These are phyloP conservation scores for Gobionotothen gibberifrons DNA, from an alignment of 2,797 vertebrate genomes.

Conservation along the genomic window DNA sequence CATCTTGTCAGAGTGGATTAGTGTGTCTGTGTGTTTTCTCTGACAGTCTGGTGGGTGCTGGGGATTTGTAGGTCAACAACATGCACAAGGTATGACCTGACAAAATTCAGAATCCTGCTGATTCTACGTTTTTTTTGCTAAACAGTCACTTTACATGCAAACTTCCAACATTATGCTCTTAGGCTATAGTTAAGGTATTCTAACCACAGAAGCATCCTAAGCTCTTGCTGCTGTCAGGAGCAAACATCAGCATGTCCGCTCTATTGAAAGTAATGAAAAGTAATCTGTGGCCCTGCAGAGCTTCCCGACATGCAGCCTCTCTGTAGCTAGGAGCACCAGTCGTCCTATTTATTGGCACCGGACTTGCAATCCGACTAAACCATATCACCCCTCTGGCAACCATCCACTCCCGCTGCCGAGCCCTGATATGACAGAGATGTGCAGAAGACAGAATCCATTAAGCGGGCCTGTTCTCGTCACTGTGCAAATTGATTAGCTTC, in stretches of 20 bases:
- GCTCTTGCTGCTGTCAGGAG: conserved; percentile 26
- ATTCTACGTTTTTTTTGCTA: not conserved
- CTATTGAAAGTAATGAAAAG: conserved; percentile 18
- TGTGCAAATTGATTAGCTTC: conserved; percentile 67
- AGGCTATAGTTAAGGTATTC: conserved; percentile 28
- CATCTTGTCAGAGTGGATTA: conserved; percentile 54
- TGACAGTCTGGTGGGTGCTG: conserved; percentile 19
- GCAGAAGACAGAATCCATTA: conserved; percentile 57
- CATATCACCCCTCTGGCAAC: conserved; percentile 42
- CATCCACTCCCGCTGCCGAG: conserved; percentile 2
- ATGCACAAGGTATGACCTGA: too few species aligned
- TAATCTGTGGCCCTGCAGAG: conserved; percentile 17
- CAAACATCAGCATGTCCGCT: conserved; percentile 17
- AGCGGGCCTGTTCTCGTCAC: conserved; percentile 51
- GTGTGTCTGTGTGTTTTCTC: conserved; percentile 19
- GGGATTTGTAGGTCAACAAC: not conserved
- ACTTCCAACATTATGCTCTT: conserved; percentile 10
- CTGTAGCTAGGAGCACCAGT: conserved; percentile 49
- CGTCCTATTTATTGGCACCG: conserved; percentile 54
- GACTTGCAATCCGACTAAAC: conserved; percentile 40
- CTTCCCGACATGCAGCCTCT: conserved; percentile 17
- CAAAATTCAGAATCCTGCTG: not conserved
- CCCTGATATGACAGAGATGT: conserved; percentile 55
- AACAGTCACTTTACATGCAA: not conserved
- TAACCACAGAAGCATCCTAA: conserved; percentile 33